These are phyloP conservation scores for Limnephilus marmoratus DNA, from an alignment of 2,888 invertebrate species.

Conservation along the genomic window DNA sequence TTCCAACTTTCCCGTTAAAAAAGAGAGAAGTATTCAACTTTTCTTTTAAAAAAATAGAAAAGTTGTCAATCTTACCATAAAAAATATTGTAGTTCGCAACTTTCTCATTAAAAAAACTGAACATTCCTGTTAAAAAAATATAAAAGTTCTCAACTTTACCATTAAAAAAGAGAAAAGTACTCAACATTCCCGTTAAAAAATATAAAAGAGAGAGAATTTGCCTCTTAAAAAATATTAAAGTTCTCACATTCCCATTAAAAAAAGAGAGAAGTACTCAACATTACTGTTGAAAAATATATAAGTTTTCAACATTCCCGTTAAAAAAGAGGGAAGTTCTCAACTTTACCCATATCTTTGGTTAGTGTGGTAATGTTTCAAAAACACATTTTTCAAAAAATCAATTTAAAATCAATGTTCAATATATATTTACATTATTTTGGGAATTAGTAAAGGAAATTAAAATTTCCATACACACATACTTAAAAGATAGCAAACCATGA, in stretches of 20 bases:
- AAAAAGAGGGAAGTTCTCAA: not conserved
- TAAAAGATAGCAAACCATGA: not conserved
- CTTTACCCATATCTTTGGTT: conserved; percentile 35
- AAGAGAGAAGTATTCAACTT: no score
- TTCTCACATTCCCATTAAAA: not conserved
- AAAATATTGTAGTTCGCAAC: not conserved
- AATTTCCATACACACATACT: not conserved
- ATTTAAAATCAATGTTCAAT: not conserved
- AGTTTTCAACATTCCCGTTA: not conserved
- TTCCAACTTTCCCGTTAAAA: not conserved
- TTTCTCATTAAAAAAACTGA: no score
- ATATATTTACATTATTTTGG: conserved; percentile 15
- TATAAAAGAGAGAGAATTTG: not conserved
- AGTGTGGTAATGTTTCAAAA: conserved; percentile 41
- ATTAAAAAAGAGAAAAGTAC: no score
- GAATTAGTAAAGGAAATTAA: not conserved
- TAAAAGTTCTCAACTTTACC: not conserved
- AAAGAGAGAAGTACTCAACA: not conserved
- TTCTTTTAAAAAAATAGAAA: no score
- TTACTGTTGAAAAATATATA: not conserved
- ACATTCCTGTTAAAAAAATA: not conserved
- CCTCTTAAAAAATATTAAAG: not conserved
- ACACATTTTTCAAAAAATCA: conserved; percentile 7
- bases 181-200: not conserved
- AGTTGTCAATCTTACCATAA: not conserved